Conservation (phyloP, 2,797 vertebrate species). For the Crocodylus rhombifer region DNA sequence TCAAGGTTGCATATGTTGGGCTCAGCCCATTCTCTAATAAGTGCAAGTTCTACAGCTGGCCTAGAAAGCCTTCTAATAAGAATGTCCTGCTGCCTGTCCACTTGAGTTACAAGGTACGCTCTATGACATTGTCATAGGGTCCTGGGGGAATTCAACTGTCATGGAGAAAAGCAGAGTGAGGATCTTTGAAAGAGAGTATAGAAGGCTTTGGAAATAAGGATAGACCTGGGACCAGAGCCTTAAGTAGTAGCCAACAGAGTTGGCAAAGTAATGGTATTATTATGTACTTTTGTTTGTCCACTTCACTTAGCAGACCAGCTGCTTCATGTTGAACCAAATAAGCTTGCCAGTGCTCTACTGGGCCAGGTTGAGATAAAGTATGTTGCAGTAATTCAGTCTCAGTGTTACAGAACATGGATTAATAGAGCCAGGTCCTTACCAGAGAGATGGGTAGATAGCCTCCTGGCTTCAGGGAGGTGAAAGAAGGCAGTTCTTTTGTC, state of each 20-base stretch:
- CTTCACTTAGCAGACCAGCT: background rate
- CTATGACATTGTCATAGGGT: background rate
- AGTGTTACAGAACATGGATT: background rate
- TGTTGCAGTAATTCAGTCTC: background rate
- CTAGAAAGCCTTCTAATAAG: background rate
- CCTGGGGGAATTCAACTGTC: background rate
- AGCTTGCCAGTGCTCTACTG: slow-evolving; percentile 3
- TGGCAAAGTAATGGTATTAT: background rate
- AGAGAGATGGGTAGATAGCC: slow-evolving; percentile 13
- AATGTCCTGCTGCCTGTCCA: background rate
- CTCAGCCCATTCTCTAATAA: background rate
- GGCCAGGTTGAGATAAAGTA: slow-evolving; percentile 9
- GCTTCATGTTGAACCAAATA: slow-evolving; percentile 1
- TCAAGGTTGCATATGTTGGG: background rate
- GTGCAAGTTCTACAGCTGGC: background rate
- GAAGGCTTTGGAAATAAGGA: background rate
- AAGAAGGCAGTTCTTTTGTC: background rate
- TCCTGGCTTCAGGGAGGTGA: slow-evolving; percentile 16
- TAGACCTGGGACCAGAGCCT: background rate
- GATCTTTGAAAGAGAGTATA: background rate
- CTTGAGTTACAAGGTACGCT: background rate
- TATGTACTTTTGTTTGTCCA: background rate
- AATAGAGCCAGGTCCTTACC: background rate
- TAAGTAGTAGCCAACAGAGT: background rate
- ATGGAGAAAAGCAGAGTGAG: background rate